Evolutionary conservation across 2,888 invertebrate genomes (phyloP).

Genomic region (Laspeyria flexula): DNA sequence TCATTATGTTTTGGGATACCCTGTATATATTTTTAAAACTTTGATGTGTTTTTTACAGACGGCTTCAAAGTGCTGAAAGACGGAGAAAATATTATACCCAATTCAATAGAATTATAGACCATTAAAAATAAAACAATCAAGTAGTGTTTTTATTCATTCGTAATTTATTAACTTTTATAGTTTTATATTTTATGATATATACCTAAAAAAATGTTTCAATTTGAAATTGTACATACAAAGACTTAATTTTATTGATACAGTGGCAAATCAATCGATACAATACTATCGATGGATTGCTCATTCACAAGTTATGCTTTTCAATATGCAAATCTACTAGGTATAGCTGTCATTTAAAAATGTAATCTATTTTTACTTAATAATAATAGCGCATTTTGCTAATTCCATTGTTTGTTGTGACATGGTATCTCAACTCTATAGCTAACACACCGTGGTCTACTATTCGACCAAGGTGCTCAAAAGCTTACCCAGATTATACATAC

Average conservation of each 20-base stretch:
- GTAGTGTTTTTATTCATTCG: constrained; percentile 64
- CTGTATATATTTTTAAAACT: neutral
- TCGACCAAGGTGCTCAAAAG: too few relatives aligned
- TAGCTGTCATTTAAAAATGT: too few relatives aligned
- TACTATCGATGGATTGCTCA: constrained; percentile 30
- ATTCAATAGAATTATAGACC: constrained; percentile 65
- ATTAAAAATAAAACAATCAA: constrained; percentile 53
- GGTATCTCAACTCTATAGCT: too few relatives aligned
- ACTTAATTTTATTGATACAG: constrained; percentile 57
- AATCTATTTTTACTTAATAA: too few relatives aligned
- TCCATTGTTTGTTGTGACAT: too few relatives aligned
- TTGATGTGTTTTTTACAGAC: constrained; percentile 55
- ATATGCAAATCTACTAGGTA: too few relatives aligned
- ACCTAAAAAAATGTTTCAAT: constrained; percentile 76
- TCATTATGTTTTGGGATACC: too few relatives aligned
- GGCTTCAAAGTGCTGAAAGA: constrained; percentile 75
- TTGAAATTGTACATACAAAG: constrained; percentile 79
- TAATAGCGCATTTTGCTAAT: too few relatives aligned
- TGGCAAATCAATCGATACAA: neutral
- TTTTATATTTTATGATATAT: constrained; percentile 72
- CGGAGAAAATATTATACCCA: constrained; percentile 51
- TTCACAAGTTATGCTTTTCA: constrained; percentile 53
- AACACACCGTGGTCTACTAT: too few relatives aligned
- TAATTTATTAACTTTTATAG: constrained; percentile 79
- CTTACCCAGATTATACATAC: constrained; percentile 58